phyloP scores from a whole-genome alignment of 2,113 vertebrate species.

The Daboia siamensis region DNA sequence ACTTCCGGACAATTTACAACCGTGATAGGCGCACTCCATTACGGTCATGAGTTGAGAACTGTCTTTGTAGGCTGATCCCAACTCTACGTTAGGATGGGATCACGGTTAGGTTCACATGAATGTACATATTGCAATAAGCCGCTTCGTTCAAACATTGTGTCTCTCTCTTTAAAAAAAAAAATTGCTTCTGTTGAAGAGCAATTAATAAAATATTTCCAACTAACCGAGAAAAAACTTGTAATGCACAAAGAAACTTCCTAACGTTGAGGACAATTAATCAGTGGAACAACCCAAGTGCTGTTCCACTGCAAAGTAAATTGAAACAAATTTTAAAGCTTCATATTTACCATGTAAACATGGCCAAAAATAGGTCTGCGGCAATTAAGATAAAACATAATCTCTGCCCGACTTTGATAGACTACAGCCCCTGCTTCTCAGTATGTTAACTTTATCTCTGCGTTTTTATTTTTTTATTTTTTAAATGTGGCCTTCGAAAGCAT shows the following conservation, averaged over 20 bases:
- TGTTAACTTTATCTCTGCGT: neutral
- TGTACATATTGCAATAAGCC: neutral
- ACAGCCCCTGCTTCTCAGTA: neutral
- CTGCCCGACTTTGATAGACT: neutral
- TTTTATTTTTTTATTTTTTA: neutral
- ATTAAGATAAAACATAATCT: neutral
- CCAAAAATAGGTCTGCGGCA: neutral
- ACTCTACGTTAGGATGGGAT: neutral
- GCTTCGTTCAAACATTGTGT: neutral
- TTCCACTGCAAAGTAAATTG: neutral
- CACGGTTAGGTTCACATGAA: neutral
- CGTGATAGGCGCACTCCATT: no score
- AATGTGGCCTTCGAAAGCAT: neutral
- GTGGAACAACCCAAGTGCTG: no score
- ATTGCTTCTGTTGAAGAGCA: neutral
- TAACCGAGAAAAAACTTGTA: neutral
- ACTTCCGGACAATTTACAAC: no score
- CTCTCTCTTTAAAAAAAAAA: neutral
- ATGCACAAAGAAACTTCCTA: neutral
- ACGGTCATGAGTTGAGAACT: no score
- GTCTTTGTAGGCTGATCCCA: neutral
- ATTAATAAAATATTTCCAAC: neutral
- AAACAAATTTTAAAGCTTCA: neutral
- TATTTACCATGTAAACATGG: neutral
- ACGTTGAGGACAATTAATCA: no score